Base-by-base conservation (phyloP, 1,140 invertebrate genomes). In the Eubasilissa regina region DNA sequence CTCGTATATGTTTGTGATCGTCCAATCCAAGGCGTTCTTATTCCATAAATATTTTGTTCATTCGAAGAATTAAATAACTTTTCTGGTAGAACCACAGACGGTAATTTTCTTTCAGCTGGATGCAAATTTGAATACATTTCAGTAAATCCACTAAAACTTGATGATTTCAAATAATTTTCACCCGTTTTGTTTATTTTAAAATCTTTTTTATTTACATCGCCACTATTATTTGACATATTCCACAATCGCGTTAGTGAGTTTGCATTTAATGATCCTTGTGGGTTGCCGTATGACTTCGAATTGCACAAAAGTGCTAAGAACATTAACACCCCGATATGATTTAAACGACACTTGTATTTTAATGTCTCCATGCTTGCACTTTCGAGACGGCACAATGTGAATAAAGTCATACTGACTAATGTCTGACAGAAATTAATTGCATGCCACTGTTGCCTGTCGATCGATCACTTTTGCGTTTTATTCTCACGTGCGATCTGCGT, bases 381-480 rank as follows among this genome's bases (percentile, higher is more conserved):
- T 73, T 73, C 51, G 9, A 11, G 70, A 35, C 13, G 19, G 47
- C 21, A 73, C 47, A 21, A 44, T 53, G n/a, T 47, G 3, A 4
- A 73, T 11, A 51, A 51, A 53, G 51, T 73, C 51, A 73, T 48
- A 21, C 66, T 70, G 12, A 35, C 6, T 35, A 35, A 35, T 35
- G 25, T 35, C 25, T 35, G 25, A 3, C 25, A 35, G 25, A n/a
- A 45, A 56, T 45, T 12, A 75, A 19, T 56, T 3, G 47, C 73
- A 58, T 75, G 0, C 25, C 73, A 75, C 53, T 48, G 53, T 53
- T 44, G 8, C 51, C 47, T 73, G 9, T 10, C 3, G 55, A 21
- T 35, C 51, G 19, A 53, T 73, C 70, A 43, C 48, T 53, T 55
- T 25, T 43, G 55, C 15, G n/a, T 60, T 75, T 60, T 60, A 58